These are phyloP conservation scores for Musca vetustissima DNA, from an alignment of 1,140 invertebrate genomes.

Conservation along the genomic window DNA sequence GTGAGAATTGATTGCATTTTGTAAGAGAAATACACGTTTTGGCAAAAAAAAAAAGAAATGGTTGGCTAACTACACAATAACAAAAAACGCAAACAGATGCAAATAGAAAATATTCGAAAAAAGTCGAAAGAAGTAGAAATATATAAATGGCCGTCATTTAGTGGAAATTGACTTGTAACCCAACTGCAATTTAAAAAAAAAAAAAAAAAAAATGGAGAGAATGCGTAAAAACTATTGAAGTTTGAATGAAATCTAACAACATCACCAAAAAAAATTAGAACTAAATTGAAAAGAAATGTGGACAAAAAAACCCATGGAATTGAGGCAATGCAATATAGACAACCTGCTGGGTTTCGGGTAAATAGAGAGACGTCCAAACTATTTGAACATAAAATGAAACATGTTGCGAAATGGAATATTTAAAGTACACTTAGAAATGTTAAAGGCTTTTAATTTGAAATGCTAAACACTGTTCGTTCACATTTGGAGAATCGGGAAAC, in stretches of 20 bases:
- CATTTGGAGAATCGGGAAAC: too few species aligned
- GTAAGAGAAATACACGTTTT: background rate
- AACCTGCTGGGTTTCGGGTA: constrained; percentile 10
- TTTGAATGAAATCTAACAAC: constrained; percentile 18
- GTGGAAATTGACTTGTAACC: constrained; percentile 22
- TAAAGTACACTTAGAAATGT: too few species aligned
- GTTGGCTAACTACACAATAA: constrained; percentile 2
- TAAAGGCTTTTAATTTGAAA: too few species aligned
- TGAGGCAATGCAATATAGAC: constrained; percentile 4
- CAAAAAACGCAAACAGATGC: constrained; percentile 2
- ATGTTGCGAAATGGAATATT: too few species aligned
- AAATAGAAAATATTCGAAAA: background rate
- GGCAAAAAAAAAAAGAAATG: background rate
- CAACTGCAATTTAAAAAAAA: constrained; percentile 6
- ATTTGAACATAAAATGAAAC: too few species aligned
- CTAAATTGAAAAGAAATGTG: background rate
- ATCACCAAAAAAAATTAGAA: background rate
- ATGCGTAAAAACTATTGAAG: background rate
- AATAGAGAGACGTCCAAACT: background rate
- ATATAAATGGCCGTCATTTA: constrained; percentile 23
- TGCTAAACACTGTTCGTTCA: too few species aligned
- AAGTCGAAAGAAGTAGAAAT: background rate
- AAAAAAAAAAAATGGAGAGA: background rate
- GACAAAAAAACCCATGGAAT: too few species aligned
- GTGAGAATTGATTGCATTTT: constrained; percentile 22